A percentile compares a stretch with the other conserved stretches of the same genome.
phyloP scores from a whole-genome alignment of 2,113 vertebrate genomes.

The Ochotona princeps region DNA sequence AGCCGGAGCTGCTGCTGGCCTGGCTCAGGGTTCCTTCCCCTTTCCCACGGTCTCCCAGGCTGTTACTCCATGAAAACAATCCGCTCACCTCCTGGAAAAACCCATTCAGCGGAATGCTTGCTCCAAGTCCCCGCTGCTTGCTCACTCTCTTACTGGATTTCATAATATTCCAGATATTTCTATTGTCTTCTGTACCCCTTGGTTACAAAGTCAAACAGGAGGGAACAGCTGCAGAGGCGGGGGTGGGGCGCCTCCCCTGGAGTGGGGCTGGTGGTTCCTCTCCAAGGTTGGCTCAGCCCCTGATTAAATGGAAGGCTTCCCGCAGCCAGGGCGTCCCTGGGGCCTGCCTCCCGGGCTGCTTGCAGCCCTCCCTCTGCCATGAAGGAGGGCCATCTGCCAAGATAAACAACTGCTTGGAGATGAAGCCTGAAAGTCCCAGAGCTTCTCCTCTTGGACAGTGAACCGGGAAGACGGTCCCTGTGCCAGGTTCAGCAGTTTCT shows the following conservation, averaged over 20 bases:
- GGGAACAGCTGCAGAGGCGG: slow-evolving; percentile 36
- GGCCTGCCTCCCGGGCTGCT: background rate
- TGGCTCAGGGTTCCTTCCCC: no score
- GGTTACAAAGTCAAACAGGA: slow-evolving; percentile 70
- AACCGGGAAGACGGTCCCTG: background rate
- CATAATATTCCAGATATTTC: slow-evolving; percentile 30
- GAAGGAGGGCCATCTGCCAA: slow-evolving; percentile 72
- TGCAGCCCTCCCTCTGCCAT: slow-evolving; percentile 72
- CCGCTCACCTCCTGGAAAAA: background rate
- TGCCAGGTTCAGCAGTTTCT: background rate
- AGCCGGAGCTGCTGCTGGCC: background rate
- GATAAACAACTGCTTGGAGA: slow-evolving; percentile 74
- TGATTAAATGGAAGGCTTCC: slow-evolving; percentile 48
- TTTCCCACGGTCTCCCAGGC: background rate
- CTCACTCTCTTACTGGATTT: slow-evolving; percentile 38
- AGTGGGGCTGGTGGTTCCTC: background rate
- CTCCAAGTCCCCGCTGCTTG: background rate
- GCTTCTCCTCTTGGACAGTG: slow-evolving; percentile 44
- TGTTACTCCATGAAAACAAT: background rate
- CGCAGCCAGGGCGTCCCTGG: background rate
- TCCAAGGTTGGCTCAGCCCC: slow-evolving; percentile 3
- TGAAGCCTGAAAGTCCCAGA: slow-evolving; percentile 46
- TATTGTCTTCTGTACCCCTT: slow-evolving; percentile 64
- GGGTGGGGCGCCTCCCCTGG: rapidly evolving
- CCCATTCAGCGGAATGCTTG: background rate